Evolutionary conservation across 2,888 invertebrate genomes (phyloP), one percentile per base, ranked within the genome.

Genomic region (Synanthedon vespiformis): DNA sequence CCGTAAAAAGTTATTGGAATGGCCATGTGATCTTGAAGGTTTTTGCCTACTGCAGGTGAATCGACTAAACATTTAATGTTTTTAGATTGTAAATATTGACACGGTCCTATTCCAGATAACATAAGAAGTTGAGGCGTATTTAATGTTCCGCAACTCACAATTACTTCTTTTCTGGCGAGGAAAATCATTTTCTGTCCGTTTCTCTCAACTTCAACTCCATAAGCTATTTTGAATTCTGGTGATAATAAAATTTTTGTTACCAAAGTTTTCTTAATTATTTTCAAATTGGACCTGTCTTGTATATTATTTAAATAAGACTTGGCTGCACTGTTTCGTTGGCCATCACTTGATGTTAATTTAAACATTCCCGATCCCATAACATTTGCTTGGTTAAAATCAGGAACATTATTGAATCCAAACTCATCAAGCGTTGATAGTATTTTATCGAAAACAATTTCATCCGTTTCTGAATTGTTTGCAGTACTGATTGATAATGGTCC

Each of bases 161-260:
- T 74, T 0, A 86, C 65, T 54, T 88, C 83, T 55, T 75, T 80
- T 49, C 53, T 72, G 2, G 65, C 77, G 0, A 49, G 56, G 0
- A 65, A 69, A 40, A 57, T 54, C 57, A 73, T 67, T 48, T 55
- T 58, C 12, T 58, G 55, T 0, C 70, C 70, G 2, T 61, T 67
- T 4, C 59, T 71, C 53, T 81, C 64, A 2, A 71, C 62, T 61
- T 84, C 62, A 40, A 86, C 79, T 4, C 89, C 85, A 4, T 78
- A 78, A 0, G 67, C 76, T 8, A 70, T 75, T n/a, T 81, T 84
- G 1, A 72, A 76, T 4, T 61, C 40, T 1, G 68, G 61, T 61
- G 90, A 78, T 22, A 90, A 78, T 4, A 89, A 59, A 40, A 91
- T 65, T 61, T 81, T 79, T 1, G 76, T 81, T 2, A 86, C 90